A percentile compares a stretch with the other conserved stretches of the same genome.
phyloP scores from a whole-genome alignment of 2,113 vertebrate genomes.

The Cyprinodon tularosa region DNA sequence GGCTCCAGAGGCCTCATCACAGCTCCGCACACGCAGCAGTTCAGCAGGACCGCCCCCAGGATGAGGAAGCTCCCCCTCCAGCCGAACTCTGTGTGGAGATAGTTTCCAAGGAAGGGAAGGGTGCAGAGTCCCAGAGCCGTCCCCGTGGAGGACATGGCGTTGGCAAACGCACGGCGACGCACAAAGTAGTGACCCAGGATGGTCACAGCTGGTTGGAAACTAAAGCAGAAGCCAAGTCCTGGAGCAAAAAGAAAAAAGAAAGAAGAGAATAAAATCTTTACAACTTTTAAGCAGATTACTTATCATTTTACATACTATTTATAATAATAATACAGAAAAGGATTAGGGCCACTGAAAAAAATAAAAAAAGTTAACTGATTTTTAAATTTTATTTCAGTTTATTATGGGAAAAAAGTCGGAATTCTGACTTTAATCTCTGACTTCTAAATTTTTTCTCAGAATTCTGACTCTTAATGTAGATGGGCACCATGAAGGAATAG shows the following conservation, averaged over 20 bases:
- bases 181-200: conserved; percentile 90
- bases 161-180: conserved; percentile 83
- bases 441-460: too few relatives aligned
- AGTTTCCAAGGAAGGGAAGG: conserved; percentile 86
- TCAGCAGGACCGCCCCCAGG: conserved; percentile 87
- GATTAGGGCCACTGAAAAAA: too few relatives aligned
- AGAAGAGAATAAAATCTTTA: background rate
- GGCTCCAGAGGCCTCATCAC: conserved; percentile 87
- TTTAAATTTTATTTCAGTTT: too few relatives aligned
- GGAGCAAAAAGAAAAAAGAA: background rate
- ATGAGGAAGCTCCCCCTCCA: conserved; percentile 94
- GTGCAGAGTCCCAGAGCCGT: conserved; percentile 87
- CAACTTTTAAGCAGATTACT: background rate
- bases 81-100: conserved; percentile 84
- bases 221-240: conserved; percentile 94
- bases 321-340: too few relatives aligned
- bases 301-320: too few relatives aligned
- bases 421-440: too few relatives aligned
- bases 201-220: conserved; percentile 90
- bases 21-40: conserved; percentile 91
- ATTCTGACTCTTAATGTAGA: too few relatives aligned
- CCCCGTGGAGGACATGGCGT: conserved; percentile 87
- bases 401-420: too few relatives aligned
- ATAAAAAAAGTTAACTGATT: too few relatives aligned
- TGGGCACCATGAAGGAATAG: too few relatives aligned